phyloP scores from a whole-genome alignment of 1,140 invertebrate genomes.

The Diplogasteroides magnus region DNA sequence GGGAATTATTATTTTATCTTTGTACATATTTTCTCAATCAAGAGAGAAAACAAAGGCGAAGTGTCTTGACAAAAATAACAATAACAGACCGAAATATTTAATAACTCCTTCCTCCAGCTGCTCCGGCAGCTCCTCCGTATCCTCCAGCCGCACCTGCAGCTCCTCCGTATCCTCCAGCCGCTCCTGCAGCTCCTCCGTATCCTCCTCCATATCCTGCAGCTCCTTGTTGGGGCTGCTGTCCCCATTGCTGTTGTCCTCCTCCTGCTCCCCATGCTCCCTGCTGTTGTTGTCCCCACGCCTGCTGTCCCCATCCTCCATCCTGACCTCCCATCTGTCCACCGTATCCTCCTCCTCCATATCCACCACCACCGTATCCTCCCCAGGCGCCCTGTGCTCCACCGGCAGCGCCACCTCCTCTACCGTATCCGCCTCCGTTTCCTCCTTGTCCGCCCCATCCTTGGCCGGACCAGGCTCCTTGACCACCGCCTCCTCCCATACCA shows the following conservation, averaged over 20 bases:
- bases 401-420: slow-evolving; percentile 21
- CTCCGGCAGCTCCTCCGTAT: neutral
- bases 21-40: too few species aligned
- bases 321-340: slow-evolving; percentile 17
- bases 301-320: slow-evolving; percentile 9
- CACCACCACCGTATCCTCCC: slow-evolving; percentile 9
- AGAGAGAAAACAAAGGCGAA: too few species aligned
- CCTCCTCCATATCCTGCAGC: neutral
- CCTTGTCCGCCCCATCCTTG: slow-evolving; percentile 12
- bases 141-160: neutral
- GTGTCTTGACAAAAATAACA: too few species aligned
- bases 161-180: neutral
- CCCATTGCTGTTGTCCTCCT: neutral
- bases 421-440: slow-evolving; percentile 16
- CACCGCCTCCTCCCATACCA: slow-evolving; percentile 19
- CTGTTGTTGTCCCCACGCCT: neutral
- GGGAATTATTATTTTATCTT: too few species aligned
- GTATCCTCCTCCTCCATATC: slow-evolving; percentile 4
- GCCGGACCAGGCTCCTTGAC: slow-evolving; percentile 6
- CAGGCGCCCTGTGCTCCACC: slow-evolving; percentile 12
- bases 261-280: neutral
- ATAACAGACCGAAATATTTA: too few species aligned
- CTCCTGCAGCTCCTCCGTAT: neutral
- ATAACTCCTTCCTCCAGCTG: too few species aligned
- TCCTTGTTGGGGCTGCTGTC: neutral